Base-by-base conservation (phyloP, 30 jellyfish, hydroid and myxozoan species). In the Chrysaora quinquecirrha region DNA sequence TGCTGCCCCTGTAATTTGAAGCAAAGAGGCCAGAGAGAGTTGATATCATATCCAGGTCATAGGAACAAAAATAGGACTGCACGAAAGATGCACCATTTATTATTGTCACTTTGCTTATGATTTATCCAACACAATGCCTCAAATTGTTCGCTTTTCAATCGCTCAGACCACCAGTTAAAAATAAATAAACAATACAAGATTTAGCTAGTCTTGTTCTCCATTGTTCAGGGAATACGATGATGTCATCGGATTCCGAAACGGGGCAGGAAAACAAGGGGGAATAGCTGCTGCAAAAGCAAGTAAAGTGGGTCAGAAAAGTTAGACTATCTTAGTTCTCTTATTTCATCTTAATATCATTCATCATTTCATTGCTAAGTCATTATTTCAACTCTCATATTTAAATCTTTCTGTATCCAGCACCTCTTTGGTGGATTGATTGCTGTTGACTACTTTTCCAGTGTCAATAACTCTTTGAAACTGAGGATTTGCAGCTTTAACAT, bases 21-120 rank as follows among this genome's bases (percentile, higher is more conserved):
- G 58, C 58, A 43, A 9, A 43, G 58, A 16, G 58, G 58, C 58
- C 58, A 43, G 58, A 43, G 58, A 43, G 58, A 43, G 58, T 43
- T 43, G 58, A 43, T 43, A 43, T 43, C 58, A 16, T 16, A 43
- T 43, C 58, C 58, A 43, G 58, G 16, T 6, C 58, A 43, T 43
- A 43, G 16, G 58, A 16, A 43, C 58, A 6, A 43, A 43, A 43
- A 43, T 43, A 43, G 58, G 16, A 43, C 58, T 43, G 58, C 58
- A 16, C 58, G 58, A 43, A 16, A 43, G 58, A 43, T 43, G 58
- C 58, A 43, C 58, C 9, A 16, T 43, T 43, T 43, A 43, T 6
- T 43, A 43, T 43, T 16, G 58, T 43, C 58, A 43, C 58, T 43
- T 43, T 43, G 58, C 58, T 43, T 43, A 43, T 9, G 58, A 43